phyloP scores from a whole-genome alignment of 2,797 vertebrate species.

The Sebastes trivittatus region DNA sequence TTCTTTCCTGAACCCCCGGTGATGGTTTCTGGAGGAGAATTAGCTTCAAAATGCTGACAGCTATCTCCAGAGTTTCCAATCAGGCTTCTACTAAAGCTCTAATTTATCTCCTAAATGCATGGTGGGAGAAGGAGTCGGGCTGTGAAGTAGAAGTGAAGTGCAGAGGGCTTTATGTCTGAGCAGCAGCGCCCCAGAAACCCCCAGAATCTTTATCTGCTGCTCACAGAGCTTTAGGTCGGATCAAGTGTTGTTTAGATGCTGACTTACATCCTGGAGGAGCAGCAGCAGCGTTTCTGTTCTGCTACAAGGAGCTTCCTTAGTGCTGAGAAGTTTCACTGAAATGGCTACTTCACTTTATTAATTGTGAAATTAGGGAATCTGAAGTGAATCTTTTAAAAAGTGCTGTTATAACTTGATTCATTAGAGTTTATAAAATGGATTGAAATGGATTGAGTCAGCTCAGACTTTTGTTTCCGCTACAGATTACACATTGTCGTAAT shows the following conservation, averaged over 20 bases:
- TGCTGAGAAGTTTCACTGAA: neutral
- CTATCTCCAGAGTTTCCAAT: conserved; percentile 37
- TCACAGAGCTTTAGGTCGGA: conserved; percentile 29
- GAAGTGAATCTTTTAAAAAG: neutral
- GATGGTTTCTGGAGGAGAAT: conserved; percentile 32
- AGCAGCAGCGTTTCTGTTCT: neutral
- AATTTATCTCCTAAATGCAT: conserved; percentile 36
- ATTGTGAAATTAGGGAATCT: too few species aligned
- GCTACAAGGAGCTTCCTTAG: neutral
- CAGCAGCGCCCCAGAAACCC: conserved; percentile 4
- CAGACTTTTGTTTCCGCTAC: too few species aligned
- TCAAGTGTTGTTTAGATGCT: conserved; percentile 23
- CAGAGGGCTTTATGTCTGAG: conserved; percentile 8
- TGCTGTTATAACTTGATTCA: neutral
- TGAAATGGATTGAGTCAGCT: neutral
- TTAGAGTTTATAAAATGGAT: too few species aligned
- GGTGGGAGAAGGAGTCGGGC: neutral
- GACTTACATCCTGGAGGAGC: conserved; percentile 7
- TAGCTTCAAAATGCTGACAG: conserved; percentile 42
- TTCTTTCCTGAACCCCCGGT: conserved; percentile 1
- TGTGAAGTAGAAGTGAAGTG: neutral
- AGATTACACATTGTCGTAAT: too few species aligned
- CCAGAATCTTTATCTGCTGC: conserved; percentile 20
- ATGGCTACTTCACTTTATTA: neutral
- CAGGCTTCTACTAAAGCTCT: conserved; percentile 35